These are phyloP conservation scores for Sterna hirundo DNA, from an alignment of 2,113 vertebrate species.

Conservation along the genomic window DNA sequence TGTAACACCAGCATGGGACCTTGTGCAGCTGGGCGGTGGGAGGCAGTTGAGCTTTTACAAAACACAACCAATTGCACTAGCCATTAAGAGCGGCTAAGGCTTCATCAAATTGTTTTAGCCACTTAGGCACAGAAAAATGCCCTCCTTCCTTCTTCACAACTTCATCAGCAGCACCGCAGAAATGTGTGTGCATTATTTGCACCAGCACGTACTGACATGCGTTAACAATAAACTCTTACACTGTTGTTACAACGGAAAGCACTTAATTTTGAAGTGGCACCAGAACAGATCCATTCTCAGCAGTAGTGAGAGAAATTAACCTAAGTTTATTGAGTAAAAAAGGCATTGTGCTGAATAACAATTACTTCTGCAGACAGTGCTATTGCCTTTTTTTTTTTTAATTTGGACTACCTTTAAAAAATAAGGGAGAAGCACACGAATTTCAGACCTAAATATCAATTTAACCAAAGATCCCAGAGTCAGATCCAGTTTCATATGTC, in stretches of 20 bases:
- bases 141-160: background rate
- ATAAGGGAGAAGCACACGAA: background rate
- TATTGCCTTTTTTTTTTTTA: background rate
- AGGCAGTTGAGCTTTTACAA: background rate
- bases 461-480: background rate
- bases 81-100: background rate
- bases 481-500: background rate
- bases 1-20: background rate
- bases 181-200: background rate
- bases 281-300: background rate
- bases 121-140: background rate
- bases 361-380: background rate
- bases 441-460: background rate
- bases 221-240: background rate
- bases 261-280: background rate
- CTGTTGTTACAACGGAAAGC: background rate
- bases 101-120: background rate
- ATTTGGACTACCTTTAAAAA: background rate
- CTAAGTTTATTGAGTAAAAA: background rate
- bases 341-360: background rate
- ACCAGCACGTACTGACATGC: background rate
- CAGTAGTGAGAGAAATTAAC: background rate
- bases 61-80: background rate
- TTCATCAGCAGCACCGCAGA: background rate
- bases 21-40: background rate